Percentiles rank a stretch among this genome's conserved stretches.
Conservation (phyloP, 2,888 invertebrate species). For the Lithosia quadra region DNA sequence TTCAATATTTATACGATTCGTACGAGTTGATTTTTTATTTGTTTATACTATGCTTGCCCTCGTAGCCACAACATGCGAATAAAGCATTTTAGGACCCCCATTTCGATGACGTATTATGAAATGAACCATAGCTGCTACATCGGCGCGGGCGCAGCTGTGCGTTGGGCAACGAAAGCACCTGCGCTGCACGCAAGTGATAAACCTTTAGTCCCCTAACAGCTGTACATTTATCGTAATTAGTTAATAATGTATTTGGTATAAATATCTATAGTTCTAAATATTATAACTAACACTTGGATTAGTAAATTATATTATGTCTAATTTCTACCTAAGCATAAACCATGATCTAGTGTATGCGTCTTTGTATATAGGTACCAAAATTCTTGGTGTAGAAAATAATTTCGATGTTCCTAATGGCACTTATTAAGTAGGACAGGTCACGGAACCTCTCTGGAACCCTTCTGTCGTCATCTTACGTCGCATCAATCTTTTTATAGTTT, state of each 20-base stretch:
- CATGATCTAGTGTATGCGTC: too few relatives aligned
- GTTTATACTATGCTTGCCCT: slow-evolving; percentile 25
- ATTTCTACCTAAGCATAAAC: too few relatives aligned
- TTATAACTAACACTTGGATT: too few relatives aligned
- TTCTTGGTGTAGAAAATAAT: too few relatives aligned
- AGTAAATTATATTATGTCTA: too few relatives aligned
- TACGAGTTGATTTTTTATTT: slow-evolving; percentile 17
- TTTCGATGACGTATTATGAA: slow-evolving; percentile 48
- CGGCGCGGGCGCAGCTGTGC: slow-evolving; percentile 55
- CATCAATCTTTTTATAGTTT: neutral
- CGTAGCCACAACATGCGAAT: slow-evolving; percentile 32
- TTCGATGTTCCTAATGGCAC: too few relatives aligned
- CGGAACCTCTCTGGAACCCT: neutral
- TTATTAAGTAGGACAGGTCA: too few relatives aligned
- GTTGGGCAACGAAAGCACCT: slow-evolving; percentile 40
- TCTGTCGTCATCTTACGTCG: neutral
- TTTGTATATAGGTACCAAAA: too few relatives aligned
- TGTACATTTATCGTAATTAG: slow-evolving; percentile 36
- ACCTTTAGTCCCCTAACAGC: slow-evolving; percentile 31
- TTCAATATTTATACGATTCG: slow-evolving; percentile 19
- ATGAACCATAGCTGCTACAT: slow-evolving; percentile 43
- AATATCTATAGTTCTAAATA: slow-evolving; percentile 3
- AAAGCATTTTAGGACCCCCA: slow-evolving; percentile 26
- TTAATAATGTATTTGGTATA: slow-evolving; percentile 14
- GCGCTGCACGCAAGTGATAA: slow-evolving; percentile 30